A percentile compares a stretch with the other conserved stretches of the same genome.
phyloP scores from a whole-genome alignment of 2,888 invertebrate genomes.

The Plagodis pulveraria region DNA sequence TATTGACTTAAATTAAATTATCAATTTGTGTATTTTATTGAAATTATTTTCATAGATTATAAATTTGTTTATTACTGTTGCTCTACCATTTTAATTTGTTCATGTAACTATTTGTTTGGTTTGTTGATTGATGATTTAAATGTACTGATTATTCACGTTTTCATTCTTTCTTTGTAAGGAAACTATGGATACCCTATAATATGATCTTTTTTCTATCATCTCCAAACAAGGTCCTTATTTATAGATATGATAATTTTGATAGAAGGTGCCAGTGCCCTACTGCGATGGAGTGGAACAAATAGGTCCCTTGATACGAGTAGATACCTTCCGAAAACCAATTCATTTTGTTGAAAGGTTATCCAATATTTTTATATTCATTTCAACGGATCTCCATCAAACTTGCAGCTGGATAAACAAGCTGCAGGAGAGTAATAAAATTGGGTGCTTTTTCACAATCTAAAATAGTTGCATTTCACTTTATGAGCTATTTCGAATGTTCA shows the following conservation, averaged over 20 bases:
- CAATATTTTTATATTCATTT: conserved; percentile 24
- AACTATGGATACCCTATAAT: conserved; percentile 43
- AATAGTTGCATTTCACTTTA: too few relatives aligned
- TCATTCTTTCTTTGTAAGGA: too few relatives aligned
- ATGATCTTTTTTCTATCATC: conserved; percentile 40
- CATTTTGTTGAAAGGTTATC: conserved; percentile 52
- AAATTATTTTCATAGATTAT: too few relatives aligned
- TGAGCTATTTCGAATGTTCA: too few relatives aligned
- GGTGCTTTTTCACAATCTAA: too few relatives aligned
- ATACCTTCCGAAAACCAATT: conserved; percentile 61
- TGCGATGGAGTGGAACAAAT: conserved; percentile 80
- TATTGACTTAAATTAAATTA: too few relatives aligned
- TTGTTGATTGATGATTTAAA: too few relatives aligned
- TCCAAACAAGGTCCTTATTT: conserved; percentile 59
- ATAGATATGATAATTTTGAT: conserved; percentile 80
- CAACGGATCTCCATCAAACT: conserved; percentile 44
- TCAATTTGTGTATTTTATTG: too few relatives aligned
- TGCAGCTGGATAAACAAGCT: conserved; percentile 36
- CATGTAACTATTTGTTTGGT: too few relatives aligned
- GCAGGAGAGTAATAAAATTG: neutral
- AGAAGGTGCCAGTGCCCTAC: conserved; percentile 78
- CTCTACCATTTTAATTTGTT: too few relatives aligned
- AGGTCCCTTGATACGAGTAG: conserved; percentile 53
- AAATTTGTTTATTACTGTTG: too few relatives aligned
- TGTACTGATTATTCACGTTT: too few relatives aligned